Percentiles rank a stretch among this genome's conserved stretches.
Evolutionary conservation across 2,797 vertebrate species (phyloP).

Genomic region (Allobates femoralis): DNA sequence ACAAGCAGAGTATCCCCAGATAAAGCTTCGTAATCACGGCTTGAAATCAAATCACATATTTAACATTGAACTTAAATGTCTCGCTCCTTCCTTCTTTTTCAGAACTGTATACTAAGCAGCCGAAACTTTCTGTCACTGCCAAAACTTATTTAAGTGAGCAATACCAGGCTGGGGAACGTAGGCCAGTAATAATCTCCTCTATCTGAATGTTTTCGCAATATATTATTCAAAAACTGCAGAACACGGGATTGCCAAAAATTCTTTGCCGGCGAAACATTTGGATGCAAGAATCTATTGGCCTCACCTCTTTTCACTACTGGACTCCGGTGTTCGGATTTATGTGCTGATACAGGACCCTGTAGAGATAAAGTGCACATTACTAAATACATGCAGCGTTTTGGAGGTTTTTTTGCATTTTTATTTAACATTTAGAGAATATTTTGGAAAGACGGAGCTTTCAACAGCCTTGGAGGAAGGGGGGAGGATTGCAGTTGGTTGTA

Average conservation of each 20-base stretch:
- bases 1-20: slow-evolving; percentile 44
- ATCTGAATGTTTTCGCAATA: slow-evolving; percentile 68
- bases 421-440: slow-evolving; percentile 24
- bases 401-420: slow-evolving; percentile 12
- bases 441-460: slow-evolving; percentile 27
- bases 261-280: slow-evolving; percentile 71
- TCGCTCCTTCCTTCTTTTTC: slow-evolving; percentile 63
- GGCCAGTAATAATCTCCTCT: slow-evolving; percentile 67
- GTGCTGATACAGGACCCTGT: slow-evolving; percentile 63
- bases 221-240: slow-evolving; percentile 68
- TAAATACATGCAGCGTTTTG: slow-evolving; percentile 2
- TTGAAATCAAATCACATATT: slow-evolving; percentile 60
- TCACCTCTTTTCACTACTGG: slow-evolving; percentile 65
- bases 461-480: neutral
- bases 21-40: slow-evolving; percentile 54
- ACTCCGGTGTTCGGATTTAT: slow-evolving; percentile 64
- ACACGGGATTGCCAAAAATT: slow-evolving; percentile 73
- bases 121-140: slow-evolving; percentile 60
- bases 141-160: slow-evolving; percentile 66
- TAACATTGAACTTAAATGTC: slow-evolving; percentile 63
- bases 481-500: neutral
- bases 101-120: slow-evolving; percentile 60
- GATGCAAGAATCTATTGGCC: slow-evolving; percentile 60
- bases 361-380: slow-evolving; percentile 34
- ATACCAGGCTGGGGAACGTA: slow-evolving; percentile 62